Evolutionary conservation across 2,797 vertebrate genomes (phyloP), one percentile per base, ranked within the genome.

Genomic region (Eulemur mongoz): DNA sequence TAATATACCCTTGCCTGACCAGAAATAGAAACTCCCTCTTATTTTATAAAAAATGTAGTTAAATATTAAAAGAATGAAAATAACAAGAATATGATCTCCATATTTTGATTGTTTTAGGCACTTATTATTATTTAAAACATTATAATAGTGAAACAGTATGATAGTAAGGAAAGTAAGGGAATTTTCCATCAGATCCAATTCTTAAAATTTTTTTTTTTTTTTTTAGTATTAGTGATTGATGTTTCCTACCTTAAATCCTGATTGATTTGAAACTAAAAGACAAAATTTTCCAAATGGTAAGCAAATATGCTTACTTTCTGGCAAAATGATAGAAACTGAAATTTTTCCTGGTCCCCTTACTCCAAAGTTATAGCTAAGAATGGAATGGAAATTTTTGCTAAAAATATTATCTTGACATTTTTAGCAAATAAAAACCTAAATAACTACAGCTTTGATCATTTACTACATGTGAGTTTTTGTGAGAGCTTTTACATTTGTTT

Each of bases 381-480:
- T 72, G 40, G 43, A 92, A 89, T 95, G 82, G 96, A 97, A 95
- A 89, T 79, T 84, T 95, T 98, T 95, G 81, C 85, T 98, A 96
- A 96, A 96, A 97, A 96, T 93, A 78, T 93, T 89, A 40, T 97
- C 95, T 75, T 84, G 96, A 93, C 52, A 20, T 45, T 94, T 91
- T 95, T 95, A 89, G 89, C 72, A 96, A 97, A 97, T 96, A 82
- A 48, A 63, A 97, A 40, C 45, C 50, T 95, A 96, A 98, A 96
- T 98, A 93, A 94, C 82, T 12, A 81, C 38, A 91, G 63, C 91
- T 98, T 98, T 97, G 93, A 97, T 98, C 93, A 81, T 83, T 97
- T 97, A 91, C 30, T 97, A 61, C 45, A 97, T 78, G 50, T 88
- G 63, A 97, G 80, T 95, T 88, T 94, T 93, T 97, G 87, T 94